phyloP scores from a whole-genome alignment of 1,140 invertebrate species.

The Euura lappo region DNA sequence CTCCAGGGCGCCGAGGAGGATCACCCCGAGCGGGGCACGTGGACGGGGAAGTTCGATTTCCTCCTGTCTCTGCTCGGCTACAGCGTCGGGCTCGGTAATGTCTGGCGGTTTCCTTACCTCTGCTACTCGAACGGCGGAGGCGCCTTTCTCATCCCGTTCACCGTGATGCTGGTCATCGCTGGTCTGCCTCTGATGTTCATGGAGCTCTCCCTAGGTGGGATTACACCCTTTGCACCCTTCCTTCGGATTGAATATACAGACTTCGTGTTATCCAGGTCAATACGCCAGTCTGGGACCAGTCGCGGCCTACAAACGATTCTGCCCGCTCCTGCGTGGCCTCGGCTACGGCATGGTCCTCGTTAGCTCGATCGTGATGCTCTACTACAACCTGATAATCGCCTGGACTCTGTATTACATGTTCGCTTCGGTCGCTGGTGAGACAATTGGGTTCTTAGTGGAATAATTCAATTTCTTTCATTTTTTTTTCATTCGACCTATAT shows the following conservation, averaged over 20 bases:
- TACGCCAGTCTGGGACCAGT: slow-evolving; percentile 77
- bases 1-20: slow-evolving; percentile 56
- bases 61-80: slow-evolving; percentile 83
- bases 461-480: too few species aligned
- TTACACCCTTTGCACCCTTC: background rate
- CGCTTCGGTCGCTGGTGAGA: slow-evolving; percentile 71
- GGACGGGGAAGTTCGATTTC: slow-evolving; percentile 84
- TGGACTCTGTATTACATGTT: slow-evolving; percentile 87
- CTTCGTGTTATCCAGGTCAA: slow-evolving; percentile 59
- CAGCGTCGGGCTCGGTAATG: slow-evolving; percentile 85
- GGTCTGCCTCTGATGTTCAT: slow-evolving; percentile 89
- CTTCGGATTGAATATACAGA: background rate
- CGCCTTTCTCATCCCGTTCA: slow-evolving; percentile 84
- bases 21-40: slow-evolving; percentile 73
- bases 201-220: slow-evolving; percentile 74
- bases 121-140: slow-evolving; percentile 84
- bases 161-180: slow-evolving; percentile 83
- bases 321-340: slow-evolving; percentile 73
- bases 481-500: too few species aligned
- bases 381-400: slow-evolving; percentile 86
- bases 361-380: slow-evolving; percentile 81
- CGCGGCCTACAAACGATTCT: slow-evolving; percentile 73
- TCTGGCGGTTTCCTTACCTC: slow-evolving; percentile 83
- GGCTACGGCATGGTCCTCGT: slow-evolving; percentile 86
- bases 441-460: slow-evolving; percentile 32